These are phyloP conservation scores for Sebastes baramenuke DNA, from an alignment of 2,797 vertebrate species.

Conservation along the genomic window DNA sequence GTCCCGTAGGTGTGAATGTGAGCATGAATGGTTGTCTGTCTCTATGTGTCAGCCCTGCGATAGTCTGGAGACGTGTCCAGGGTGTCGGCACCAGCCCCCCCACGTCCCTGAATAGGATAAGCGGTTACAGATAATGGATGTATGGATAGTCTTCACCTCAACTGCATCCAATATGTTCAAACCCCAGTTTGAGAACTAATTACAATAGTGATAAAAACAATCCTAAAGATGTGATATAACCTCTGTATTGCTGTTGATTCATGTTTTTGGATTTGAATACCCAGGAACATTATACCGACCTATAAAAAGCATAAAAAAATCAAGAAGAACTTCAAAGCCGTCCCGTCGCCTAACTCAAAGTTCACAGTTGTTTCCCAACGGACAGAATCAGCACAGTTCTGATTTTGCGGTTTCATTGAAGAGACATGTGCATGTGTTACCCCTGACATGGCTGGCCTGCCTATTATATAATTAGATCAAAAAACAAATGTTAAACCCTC, in stretches of 20 bases:
- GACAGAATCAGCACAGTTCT: constrained; percentile 36
- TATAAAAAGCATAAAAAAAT: constrained; percentile 10
- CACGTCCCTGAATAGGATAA: too few relatives aligned
- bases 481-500: constrained; percentile 69
- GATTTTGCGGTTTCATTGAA: constrained; percentile 43
- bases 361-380: constrained; percentile 16
- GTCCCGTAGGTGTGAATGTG: too few relatives aligned
- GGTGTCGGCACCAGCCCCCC: too few relatives aligned
- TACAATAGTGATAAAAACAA: not conserved
- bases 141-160: too few relatives aligned
- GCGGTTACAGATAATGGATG: too few relatives aligned
- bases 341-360: constrained; percentile 6
- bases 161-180: not conserved
- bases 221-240: not conserved
- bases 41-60: too few relatives aligned
- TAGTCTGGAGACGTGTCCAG: too few relatives aligned
- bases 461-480: constrained; percentile 71
- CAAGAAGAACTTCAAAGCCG: constrained; percentile 22
- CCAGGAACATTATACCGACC: not conserved
- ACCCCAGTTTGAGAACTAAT: not conserved
- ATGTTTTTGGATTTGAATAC: constrained; percentile 10
- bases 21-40: too few relatives aligned
- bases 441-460: constrained; percentile 48
- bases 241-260: not conserved
- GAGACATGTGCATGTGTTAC: constrained; percentile 17